A percentile compares a stretch with the other conserved stretches of the same genome.
phyloP scores from a whole-genome alignment of 2,113 vertebrate genomes.

The Phylloscopus whistleri region DNA sequence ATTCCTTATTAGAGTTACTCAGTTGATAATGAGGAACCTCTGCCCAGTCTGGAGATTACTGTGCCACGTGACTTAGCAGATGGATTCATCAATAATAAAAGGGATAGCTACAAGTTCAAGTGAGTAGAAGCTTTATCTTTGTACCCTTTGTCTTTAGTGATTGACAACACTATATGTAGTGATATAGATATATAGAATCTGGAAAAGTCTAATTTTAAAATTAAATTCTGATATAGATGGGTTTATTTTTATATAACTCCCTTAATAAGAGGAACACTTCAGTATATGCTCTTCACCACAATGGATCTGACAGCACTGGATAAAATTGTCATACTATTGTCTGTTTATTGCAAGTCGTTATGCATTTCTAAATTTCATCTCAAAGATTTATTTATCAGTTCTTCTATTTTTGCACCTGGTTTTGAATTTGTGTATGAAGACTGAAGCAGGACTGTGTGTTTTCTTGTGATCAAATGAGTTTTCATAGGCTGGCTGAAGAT shows the following conservation, averaged over 20 bases:
- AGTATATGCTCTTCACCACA: background rate
- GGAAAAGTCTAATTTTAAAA: background rate
- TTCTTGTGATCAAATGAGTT: background rate
- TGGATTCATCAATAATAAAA: slow-evolving; percentile 95
- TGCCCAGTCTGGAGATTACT: slow-evolving; percentile 81
- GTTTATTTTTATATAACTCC: background rate
- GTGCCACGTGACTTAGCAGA: slow-evolving; percentile 88
- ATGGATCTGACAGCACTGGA: background rate
- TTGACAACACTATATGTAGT: background rate
- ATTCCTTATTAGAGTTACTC: slow-evolving; percentile 79
- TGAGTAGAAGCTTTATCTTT: slow-evolving; percentile 56
- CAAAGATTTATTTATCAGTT: background rate
- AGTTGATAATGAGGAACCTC: slow-evolving; percentile 72
- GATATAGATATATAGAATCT: background rate
- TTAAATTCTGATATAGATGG: background rate
- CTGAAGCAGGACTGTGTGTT: background rate
- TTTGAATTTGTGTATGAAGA: background rate
- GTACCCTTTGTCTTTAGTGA: background rate
- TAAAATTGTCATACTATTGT: background rate
- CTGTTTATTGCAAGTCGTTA: background rate
- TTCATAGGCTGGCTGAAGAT: background rate
- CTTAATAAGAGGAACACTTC: background rate
- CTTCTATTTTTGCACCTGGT: background rate
- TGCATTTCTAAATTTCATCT: background rate
- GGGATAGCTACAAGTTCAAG: slow-evolving; percentile 91